Conservation (phyloP, 2,113 vertebrate genomes). For the Corvus cornix region DNA sequence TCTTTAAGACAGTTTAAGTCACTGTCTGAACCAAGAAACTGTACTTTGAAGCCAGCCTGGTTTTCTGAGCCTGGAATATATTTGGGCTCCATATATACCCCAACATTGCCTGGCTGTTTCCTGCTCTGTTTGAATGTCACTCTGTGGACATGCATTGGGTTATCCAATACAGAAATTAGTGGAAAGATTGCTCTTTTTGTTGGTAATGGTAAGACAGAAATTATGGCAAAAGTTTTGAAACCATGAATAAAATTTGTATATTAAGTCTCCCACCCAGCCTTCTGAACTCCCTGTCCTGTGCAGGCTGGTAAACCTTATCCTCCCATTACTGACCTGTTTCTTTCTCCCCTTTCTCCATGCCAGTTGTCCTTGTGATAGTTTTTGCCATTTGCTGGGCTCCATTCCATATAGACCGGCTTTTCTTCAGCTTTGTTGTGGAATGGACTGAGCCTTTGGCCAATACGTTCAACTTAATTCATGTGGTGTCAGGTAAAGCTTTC, state of each 20-base stretch:
- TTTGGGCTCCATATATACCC: not conserved
- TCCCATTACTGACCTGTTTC: not conserved
- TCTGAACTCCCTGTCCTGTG: not conserved
- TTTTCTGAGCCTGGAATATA: not conserved
- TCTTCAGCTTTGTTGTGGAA: slow-evolving; percentile 79
- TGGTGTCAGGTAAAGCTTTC: slow-evolving; percentile 75
- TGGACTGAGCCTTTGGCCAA: slow-evolving; percentile 79
- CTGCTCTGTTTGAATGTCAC: not conserved
- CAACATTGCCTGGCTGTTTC: not conserved
- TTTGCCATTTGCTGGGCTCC: slow-evolving; percentile 81
- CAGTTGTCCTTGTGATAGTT: slow-evolving; percentile 76
- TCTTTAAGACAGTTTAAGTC: not conserved
- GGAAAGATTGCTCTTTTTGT: not conserved
- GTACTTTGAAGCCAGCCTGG: not conserved
- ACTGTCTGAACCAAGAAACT: not conserved
- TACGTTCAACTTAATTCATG: slow-evolving; percentile 77
- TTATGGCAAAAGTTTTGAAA: not conserved
- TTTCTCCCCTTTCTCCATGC: not conserved
- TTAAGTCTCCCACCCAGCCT: not conserved
- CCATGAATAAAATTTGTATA: not conserved
- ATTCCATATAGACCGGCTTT: slow-evolving; percentile 77
- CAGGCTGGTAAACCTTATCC: not conserved
- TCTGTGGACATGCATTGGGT: not conserved
- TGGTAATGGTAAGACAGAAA: not conserved
- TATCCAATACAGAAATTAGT: not conserved